Percentiles rank a stretch among this genome's conserved stretches.
Evolutionary conservation across 2,888 invertebrate genomes (phyloP).

Genomic region (Temnothorax ravouxi): DNA sequence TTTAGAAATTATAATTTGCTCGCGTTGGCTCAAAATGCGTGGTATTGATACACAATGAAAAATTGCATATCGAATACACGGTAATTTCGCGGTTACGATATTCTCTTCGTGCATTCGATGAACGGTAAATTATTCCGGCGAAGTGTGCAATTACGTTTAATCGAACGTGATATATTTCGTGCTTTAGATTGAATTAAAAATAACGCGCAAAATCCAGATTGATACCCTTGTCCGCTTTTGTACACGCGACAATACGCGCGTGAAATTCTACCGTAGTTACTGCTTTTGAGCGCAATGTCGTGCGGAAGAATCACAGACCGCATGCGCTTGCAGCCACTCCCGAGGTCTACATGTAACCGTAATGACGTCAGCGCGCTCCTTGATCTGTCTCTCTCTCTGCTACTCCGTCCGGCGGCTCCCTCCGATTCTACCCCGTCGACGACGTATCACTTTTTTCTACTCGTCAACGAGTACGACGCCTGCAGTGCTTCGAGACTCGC

Average conservation of each 20-base stretch:
- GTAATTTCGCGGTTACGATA: constrained; percentile 22
- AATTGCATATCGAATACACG: constrained; percentile 1
- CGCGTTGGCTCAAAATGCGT: background rate
- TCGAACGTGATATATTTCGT: constrained; percentile 15
- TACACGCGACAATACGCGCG: background rate
- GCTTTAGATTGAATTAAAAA: constrained; percentile 7
- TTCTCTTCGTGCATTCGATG: background rate
- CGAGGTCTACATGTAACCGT: constrained; percentile 59
- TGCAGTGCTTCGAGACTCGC: constrained; percentile 33
- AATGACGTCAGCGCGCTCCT: constrained; percentile 62
- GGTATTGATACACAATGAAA: background rate
- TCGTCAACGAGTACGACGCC: constrained; percentile 24
- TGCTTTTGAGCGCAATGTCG: constrained; percentile 41
- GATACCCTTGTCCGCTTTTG: background rate
- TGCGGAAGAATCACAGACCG: constrained; percentile 64
- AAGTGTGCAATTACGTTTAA: constrained; percentile 17
- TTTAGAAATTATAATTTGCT: background rate
- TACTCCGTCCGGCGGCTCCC: constrained; percentile 20
- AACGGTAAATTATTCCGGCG: constrained; percentile 1
- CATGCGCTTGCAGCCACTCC: constrained; percentile 67
- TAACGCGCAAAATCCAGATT: constrained; percentile 14
- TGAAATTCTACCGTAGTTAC: constrained; percentile 30
- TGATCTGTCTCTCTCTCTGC: constrained; percentile 40
- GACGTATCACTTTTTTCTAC: constrained; percentile 18
- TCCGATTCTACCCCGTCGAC: constrained; percentile 1